Percentiles rank a stretch among this genome's conserved stretches.
phyloP scores from a whole-genome alignment of 2,888 invertebrate genomes.

The Gibbula magus region DNA sequence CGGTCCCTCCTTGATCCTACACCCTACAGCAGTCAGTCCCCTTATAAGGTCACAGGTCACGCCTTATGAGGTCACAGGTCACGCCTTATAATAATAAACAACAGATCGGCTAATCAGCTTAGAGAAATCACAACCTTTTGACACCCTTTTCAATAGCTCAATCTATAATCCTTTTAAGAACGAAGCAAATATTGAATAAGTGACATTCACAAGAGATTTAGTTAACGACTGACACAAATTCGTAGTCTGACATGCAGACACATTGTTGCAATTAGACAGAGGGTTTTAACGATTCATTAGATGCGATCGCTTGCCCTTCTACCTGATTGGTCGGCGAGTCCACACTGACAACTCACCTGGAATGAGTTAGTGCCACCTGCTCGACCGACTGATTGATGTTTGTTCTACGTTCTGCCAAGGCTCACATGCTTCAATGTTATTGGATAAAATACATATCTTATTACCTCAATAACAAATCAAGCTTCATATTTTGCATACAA shows the following conservation, averaged over 20 bases:
- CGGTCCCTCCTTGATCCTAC: too few species aligned
- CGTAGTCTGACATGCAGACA: background rate
- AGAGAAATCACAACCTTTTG: background rate
- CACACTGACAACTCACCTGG: background rate
- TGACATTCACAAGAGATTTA: background rate
- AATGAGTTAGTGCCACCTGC: background rate
- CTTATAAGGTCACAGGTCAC: too few species aligned
- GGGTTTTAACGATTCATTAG: background rate
- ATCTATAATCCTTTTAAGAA: slow-evolving; percentile 1
- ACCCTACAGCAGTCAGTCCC: too few species aligned
- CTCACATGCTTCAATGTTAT: too few species aligned
- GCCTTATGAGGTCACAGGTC: background rate
- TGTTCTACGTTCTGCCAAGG: too few species aligned
- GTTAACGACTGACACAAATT: background rate
- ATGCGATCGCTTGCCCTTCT: background rate
- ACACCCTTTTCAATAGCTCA: background rate
- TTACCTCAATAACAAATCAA: too few species aligned
- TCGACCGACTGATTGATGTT: too few species aligned
- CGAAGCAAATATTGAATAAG: background rate
- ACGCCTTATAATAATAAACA: background rate
- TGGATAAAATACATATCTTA: too few species aligned
- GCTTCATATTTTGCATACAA: too few species aligned
- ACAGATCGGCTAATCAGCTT: background rate
- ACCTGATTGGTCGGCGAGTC: background rate
- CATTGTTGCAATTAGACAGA: background rate